Evolutionary conservation across 2,888 invertebrate species (phyloP), one percentile per base, ranked within the genome.

Genomic region (Galerucella pusilla): DNA sequence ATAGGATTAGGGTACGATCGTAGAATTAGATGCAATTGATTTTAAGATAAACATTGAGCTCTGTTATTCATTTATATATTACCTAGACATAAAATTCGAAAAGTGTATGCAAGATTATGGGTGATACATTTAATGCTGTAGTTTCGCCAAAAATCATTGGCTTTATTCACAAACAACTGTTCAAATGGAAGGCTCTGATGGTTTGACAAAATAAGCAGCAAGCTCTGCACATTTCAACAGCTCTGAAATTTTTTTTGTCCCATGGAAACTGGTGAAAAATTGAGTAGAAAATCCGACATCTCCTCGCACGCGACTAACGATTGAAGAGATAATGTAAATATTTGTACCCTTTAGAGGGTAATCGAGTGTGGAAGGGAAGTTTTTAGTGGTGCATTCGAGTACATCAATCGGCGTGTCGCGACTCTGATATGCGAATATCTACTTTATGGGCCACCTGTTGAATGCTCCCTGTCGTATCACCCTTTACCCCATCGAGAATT

Each of bases 361-460:
- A 83, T 83, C 81, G 83, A 82, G 82, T 80, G 82, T 80, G 76
- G 78, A 83, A 82, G 82, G 82, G 83, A 81, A 81, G 82, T 83
- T 84, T 83, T 83, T 82, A 82, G 82, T 80, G 81, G 81, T 79
- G 81, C 81, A 83, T 82, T 81, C 79, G 83, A 85, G 85, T 85
- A 85, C 85, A 86, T 86, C 86, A 86, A 86, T 86, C 86, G 85
- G 84, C 84, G 83, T 85, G 84, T 86, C 86, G 84, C 81, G 83
- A 84, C 83, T 84, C 85, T 87, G 88, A 88, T 88, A 88, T 88
- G 88, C 88, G 88, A 88, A 88, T 88, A 88, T 88, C 88, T 88
- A 87, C 88, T 88, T 88, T 88, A 88, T 87, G 88, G 86, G 87
- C 88, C 88, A 88, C 88, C 88, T 88, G 88, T 88, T 88, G 88